A percentile compares a stretch with the other conserved stretches of the same genome.
These are phyloP conservation scores for Sphyrna mokarran DNA, from an alignment of 2,113 vertebrate genomes.

Conservation along the genomic window DNA sequence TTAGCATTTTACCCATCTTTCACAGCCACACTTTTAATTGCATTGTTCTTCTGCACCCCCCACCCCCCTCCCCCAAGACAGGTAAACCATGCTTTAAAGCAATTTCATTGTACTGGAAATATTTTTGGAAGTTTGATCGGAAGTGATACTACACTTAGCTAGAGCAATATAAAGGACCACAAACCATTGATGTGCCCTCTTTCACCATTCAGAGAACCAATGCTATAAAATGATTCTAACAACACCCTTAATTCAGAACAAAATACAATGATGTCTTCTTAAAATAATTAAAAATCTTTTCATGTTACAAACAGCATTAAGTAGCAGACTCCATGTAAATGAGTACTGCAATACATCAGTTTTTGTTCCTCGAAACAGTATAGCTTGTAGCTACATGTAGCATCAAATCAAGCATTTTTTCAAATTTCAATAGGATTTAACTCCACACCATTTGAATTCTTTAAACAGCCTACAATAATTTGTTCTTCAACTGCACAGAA, in stretches of 20 bases:
- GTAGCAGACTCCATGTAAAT: background rate
- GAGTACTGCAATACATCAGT: background rate
- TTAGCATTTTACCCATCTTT: constrained; percentile 30
- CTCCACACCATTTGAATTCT: constrained; percentile 12
- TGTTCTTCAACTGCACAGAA: constrained; percentile 19
- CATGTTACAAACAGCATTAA: background rate
- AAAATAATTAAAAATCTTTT: background rate
- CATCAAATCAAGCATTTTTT: constrained; percentile 3
- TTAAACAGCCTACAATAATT: constrained; percentile 18
- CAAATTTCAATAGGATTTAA: background rate
- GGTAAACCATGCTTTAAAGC: background rate
- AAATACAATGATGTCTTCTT: constrained; percentile 4
- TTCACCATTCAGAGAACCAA: background rate
- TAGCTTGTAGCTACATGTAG: background rate
- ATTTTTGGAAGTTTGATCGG: background rate
- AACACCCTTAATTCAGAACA: background rate
- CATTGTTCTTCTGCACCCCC: background rate
- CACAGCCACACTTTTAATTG: background rate
- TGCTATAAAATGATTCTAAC: background rate
- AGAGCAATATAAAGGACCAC: background rate
- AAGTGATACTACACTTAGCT: background rate
- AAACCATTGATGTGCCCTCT: background rate
- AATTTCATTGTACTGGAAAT: background rate
- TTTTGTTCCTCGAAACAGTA: background rate
- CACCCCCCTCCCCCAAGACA: background rate